A percentile compares a stretch with the other conserved stretches of the same genome.
Evolutionary conservation across 23 tunicate species (phyloP).

Genomic region (Ciona savignyi): DNA sequence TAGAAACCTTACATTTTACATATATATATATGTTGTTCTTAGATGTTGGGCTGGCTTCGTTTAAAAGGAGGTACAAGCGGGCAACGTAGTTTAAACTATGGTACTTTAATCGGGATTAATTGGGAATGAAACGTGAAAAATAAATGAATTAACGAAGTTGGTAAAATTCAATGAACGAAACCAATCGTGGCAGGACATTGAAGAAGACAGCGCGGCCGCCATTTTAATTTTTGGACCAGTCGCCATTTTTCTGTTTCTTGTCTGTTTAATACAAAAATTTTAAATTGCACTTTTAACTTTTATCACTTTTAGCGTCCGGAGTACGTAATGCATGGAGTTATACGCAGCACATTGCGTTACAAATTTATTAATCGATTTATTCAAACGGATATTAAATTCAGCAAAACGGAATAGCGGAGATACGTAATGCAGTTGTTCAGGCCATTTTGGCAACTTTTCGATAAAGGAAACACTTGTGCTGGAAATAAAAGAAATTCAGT

Average conservation of each 20-base stretch:
- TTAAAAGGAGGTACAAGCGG: too few species aligned
- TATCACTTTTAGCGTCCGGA: not conserved
- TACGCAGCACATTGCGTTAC: too few species aligned
- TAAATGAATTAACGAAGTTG: not conserved
- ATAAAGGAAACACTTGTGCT: not conserved
- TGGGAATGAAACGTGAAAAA: not conserved
- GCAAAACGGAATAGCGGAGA: not conserved
- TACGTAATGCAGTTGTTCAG: not conserved
- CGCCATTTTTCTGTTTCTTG: too few species aligned
- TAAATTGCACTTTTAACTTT: too few species aligned
- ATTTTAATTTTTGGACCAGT: too few species aligned
- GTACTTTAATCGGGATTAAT: not conserved
- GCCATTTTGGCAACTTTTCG: too few species aligned
- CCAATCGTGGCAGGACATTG: not conserved
- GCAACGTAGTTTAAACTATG: not conserved
- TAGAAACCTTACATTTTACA: not conserved
- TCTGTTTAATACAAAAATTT: too few species aligned
- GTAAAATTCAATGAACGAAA: not conserved
- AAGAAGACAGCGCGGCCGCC: not conserved
- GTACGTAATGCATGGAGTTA: not conserved
- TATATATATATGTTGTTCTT: too few species aligned
- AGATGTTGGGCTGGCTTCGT: too few species aligned
- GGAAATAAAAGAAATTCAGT: not conserved
- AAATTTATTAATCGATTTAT: too few species aligned
- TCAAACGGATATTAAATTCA: too few species aligned